Conservation (phyloP, 2,113 vertebrate genomes). For the Lasiurus borealis region DNA sequence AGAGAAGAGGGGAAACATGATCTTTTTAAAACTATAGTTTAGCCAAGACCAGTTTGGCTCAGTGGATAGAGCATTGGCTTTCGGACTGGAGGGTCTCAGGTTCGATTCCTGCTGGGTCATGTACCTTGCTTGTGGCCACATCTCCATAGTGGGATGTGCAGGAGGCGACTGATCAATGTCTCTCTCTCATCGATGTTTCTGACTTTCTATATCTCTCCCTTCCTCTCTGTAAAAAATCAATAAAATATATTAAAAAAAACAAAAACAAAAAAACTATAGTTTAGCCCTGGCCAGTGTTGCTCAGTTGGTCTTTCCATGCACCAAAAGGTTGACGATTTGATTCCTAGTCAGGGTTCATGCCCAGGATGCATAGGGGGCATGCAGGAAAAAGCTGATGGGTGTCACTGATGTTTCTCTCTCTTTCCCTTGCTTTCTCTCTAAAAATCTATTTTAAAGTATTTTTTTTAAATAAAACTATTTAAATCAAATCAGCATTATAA, state of each 20-base stretch:
- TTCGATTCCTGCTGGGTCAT: too few species aligned
- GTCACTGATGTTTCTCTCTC: neutral
- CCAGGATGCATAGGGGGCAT: neutral
- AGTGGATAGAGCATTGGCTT: too few species aligned
- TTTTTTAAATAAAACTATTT: neutral
- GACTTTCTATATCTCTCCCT: too few species aligned
- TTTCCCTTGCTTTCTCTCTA: neutral
- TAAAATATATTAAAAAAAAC: too few species aligned
- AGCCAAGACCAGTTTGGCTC: neutral
- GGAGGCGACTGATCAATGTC: too few species aligned
- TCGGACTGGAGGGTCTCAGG: too few species aligned
- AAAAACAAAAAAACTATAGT: too few species aligned
- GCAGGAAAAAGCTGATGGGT: neutral
- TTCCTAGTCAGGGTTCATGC: neutral
- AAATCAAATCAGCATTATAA: neutral
- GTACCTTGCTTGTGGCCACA: too few species aligned
- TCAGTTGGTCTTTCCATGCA: neutral
- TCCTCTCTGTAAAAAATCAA: too few species aligned
- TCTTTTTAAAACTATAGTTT: neutral
- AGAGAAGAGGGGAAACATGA: neutral
- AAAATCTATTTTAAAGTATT: neutral
- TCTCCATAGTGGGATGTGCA: too few species aligned
- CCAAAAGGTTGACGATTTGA: neutral
- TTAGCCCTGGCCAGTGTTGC: neutral
- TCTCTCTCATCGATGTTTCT: too few species aligned